Conservation (phyloP, 1,140 invertebrate species). For the Leptopilina boulardi region DNA sequence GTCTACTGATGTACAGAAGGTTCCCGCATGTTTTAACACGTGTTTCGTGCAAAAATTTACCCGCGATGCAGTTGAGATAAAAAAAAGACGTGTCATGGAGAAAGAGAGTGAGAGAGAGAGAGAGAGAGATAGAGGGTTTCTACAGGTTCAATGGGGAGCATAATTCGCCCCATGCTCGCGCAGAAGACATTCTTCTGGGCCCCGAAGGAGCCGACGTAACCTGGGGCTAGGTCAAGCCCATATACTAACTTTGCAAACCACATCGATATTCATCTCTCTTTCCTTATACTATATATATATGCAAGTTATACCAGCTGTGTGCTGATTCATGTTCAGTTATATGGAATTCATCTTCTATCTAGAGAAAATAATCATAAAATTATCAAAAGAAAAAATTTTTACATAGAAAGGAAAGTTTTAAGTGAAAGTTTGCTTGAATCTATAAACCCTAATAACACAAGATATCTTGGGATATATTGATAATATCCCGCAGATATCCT, state of each 20-base stretch:
- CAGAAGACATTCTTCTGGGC: conserved; percentile 10
- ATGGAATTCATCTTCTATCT: conserved; percentile 8
- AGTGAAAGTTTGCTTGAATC: too few relatives aligned
- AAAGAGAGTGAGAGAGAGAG: too few relatives aligned
- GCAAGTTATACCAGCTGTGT: conserved; percentile 20
- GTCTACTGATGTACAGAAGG: conserved; percentile 40
- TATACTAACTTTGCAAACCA: conserved; percentile 22
- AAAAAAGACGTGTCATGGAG: conserved; percentile 33
- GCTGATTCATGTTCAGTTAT: not conserved
- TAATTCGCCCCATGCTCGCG: conserved; percentile 31
- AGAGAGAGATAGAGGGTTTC: not conserved
- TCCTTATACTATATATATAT: too few relatives aligned
- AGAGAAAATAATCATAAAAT: not conserved
- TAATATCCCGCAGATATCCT: too few relatives aligned
- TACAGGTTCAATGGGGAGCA: conserved; percentile 18
- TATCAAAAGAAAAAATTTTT: not conserved
- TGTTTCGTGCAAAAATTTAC: conserved; percentile 62
- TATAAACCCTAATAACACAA: too few relatives aligned
- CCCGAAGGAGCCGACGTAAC: not conserved
- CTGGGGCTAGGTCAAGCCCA: conserved; percentile 16
- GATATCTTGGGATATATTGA: too few relatives aligned
- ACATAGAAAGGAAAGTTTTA: too few relatives aligned
- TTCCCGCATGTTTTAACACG: conserved; percentile 59
- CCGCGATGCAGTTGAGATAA: conserved; percentile 55
- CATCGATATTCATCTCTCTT: conserved; percentile 29